Base-by-base conservation (phyloP, 2,113 vertebrate species). In the Alligator mississippiensis region DNA sequence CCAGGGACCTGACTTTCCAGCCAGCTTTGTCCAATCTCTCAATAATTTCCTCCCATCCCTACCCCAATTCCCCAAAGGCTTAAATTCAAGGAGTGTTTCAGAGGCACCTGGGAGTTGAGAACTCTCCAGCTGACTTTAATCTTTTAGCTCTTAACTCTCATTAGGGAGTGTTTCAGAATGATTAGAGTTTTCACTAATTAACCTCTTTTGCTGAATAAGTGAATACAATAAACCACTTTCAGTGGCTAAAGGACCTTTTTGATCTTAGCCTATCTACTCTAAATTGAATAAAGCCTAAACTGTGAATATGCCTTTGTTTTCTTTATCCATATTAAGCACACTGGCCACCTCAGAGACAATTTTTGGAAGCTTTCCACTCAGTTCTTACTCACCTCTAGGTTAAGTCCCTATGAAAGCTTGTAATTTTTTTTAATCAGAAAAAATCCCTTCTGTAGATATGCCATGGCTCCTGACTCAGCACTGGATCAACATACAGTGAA, bases 141-240 rank as follows among this genome's bases (percentile, higher is more conserved):
- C 92, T 75, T 63, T 77, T 1, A 2, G 28, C 85, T 93, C 84
- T 91, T 79, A 86, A 77, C 62, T 86, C 81, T 88, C 91, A 77
- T 96, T 91, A 93, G 77, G 84, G 82, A 57, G 60, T 74, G 77
- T 75, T 87, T 30, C 21, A 0, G 28, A 58, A 57, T 4, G 21
- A 19, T 83, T 0, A 1, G 82, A 89, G 54, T 27, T 84, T 74
- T 82, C 68, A 19, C 85, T 97, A 92, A 92, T 93, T 93, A 87
- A 87, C 85, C 82, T 79, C 68, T 92, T 83, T 87, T 57, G 0
- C 0, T 64, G 0, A 1, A 28, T 75, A 2, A 16, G 6, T 62
- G 91, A 78, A 85, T 24, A 12, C 0, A 11, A 90, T 94, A 70
- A 91, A 90, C 55, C 77, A 84, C 58, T 94, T 91, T 82, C 34